Base-by-base conservation (phyloP, 1,140 invertebrate genomes). In the Ceratosolen fusciceps region DNA sequence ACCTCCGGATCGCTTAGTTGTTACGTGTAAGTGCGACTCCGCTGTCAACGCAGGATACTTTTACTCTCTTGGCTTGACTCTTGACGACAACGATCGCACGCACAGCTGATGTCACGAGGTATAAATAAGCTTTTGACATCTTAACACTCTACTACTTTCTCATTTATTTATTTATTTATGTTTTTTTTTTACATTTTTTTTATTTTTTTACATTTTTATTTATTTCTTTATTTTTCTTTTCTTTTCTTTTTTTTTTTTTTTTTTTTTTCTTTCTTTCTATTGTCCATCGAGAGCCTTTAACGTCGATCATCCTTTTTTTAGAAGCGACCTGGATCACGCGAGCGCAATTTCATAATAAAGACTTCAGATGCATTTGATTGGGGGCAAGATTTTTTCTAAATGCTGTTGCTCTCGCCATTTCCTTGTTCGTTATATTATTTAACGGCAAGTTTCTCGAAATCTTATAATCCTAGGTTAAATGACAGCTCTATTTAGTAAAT, bases 81-180 rank as follows among this genome's bases (percentile, higher is more conserved):
- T 73, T 37, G 52, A 43, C n/a, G 71, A 56, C 52, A 73, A 73
- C 31, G 58, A 34, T 73, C 71, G 34, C 68, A 26, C 49, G 56
- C 62, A 80, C 79, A 80, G 79, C 79, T 80, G 79, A 80, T 80
- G 79, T 80, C 79, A 80, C 79, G 79, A 80, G 79, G 79, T 80
- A 80, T 80, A 80, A 75, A 79, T 79, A 74, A 65, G 58, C 26
- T 65, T 52, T 31, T 71, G 43, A 52, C 47, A 52, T 52, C 21
- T 65, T n/a, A 62, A 16, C 24, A 16, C 56, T 47, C 39, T 43
- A 3, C 16, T 62, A 43, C 31, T 70, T 47, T n/a, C 37, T 52
- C 43, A 24, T 16, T 7, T 5, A 24, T 49, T 47, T 70, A n/a
- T 70, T 47, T 70, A 49, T 70, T 26, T 56, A 12, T 24, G 9